Conservation (phyloP, 2,888 invertebrate species). For the Hesperia comma region DNA sequence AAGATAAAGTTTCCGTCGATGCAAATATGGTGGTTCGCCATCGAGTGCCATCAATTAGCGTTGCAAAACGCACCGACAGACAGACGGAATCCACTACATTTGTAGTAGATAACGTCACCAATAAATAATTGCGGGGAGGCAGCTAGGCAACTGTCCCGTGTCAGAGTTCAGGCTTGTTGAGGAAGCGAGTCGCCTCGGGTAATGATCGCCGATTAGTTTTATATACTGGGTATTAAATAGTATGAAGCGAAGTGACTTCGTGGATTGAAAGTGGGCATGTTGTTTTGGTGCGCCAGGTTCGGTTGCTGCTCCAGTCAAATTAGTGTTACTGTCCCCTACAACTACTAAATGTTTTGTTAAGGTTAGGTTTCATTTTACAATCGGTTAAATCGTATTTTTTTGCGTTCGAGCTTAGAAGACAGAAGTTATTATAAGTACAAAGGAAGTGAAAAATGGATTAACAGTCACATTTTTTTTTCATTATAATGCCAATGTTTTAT, state of each 20-base stretch:
- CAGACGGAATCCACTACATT: slow-evolving; percentile 37
- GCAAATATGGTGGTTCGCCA: slow-evolving; percentile 27
- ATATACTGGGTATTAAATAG: not conserved
- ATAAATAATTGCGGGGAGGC: slow-evolving; percentile 34
- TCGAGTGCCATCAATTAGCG: slow-evolving; percentile 32
- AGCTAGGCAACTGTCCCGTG: slow-evolving; percentile 28
- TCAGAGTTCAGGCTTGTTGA: slow-evolving; percentile 35
- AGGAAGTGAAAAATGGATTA: too few relatives aligned
- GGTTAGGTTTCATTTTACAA: too few relatives aligned
- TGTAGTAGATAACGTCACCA: slow-evolving; percentile 36
- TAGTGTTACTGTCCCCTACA: too few relatives aligned
- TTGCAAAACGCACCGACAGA: slow-evolving; percentile 36
- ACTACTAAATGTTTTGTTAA: too few relatives aligned
- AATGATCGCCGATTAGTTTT: slow-evolving; percentile 33
- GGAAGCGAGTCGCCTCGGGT: slow-evolving; percentile 27
- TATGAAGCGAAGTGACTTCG: not conserved
- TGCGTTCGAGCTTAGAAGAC: too few relatives aligned
- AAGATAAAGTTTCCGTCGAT: slow-evolving; percentile 28
- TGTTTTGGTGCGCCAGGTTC: not conserved
- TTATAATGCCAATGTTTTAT: too few relatives aligned
- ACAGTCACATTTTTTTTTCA: too few relatives aligned
- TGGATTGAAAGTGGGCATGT: not conserved
- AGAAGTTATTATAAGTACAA: too few relatives aligned
- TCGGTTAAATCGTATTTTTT: too few relatives aligned
- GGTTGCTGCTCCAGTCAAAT: not conserved